Evolutionary conservation across 2,888 invertebrate genomes (phyloP).

Genomic region (Pammene fasciana): DNA sequence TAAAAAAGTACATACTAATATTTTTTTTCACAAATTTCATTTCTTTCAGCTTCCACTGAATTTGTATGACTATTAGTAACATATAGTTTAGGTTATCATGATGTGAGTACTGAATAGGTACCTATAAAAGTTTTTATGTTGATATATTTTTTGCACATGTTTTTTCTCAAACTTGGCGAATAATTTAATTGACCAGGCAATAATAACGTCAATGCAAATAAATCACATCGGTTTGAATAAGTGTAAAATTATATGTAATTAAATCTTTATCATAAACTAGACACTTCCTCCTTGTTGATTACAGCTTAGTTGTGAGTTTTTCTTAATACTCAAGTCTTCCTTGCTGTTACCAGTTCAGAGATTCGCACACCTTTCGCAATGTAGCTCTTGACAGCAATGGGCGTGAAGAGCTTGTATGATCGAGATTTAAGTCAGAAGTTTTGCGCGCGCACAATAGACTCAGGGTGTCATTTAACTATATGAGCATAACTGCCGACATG

Average conservation of each 20-base stretch:
- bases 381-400: conserved; percentile 69
- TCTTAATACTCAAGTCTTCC: conserved; percentile 31
- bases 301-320: conserved; percentile 20
- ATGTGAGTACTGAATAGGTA: no score
- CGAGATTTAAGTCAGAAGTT: conserved; percentile 43
- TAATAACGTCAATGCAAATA: conserved; percentile 24
- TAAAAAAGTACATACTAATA: no score
- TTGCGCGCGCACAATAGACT: conserved; percentile 29
- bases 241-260: conserved; percentile 21
- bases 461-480: conserved; percentile 10
- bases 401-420: conserved; percentile 59
- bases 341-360: conserved; percentile 44
- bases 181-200: conserved; percentile 13
- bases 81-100: no score
- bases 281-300: conserved; percentile 36
- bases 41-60: no score
- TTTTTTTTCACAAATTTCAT: no score
- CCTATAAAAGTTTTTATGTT: no score
- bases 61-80: no score
- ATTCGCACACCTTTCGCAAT: conserved; percentile 56
- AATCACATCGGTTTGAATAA: conserved; percentile 27
- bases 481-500: conserved; percentile 11
- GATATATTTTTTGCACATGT: background rate
- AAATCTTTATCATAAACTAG: conserved; percentile 29
- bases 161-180: background rate